These are phyloP conservation scores for Apodemus speciosus DNA, from an alignment of 2,113 vertebrate species.

Conservation along the genomic window DNA sequence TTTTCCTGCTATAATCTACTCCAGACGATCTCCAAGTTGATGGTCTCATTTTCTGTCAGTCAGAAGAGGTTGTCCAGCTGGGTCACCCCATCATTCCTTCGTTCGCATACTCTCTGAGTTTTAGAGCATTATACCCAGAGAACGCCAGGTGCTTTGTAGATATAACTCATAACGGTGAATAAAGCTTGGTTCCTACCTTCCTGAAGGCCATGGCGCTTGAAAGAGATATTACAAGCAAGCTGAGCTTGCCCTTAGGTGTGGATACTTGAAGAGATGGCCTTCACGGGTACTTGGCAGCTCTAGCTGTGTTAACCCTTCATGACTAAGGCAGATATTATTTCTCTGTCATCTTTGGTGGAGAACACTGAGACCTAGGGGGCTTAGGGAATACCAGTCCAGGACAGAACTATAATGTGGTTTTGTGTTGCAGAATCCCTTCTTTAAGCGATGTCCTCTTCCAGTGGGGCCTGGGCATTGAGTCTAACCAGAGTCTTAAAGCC, in stretches of 20 bases:
- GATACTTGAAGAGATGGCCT: background rate
- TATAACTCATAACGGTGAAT: background rate
- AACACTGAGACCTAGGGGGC: background rate
- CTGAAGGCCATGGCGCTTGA: background rate
- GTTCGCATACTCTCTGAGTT: background rate
- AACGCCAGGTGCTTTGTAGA: background rate
- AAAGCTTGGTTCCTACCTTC: background rate
- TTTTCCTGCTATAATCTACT: background rate
- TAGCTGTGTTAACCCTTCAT: background rate
- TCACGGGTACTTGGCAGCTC: background rate
- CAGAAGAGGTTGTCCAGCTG: background rate
- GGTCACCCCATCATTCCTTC: background rate
- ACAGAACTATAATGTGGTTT: background rate
- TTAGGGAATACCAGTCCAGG: background rate
- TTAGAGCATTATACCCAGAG: background rate
- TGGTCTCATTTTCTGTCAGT: background rate
- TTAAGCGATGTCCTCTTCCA: background rate
- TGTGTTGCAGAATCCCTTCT: background rate
- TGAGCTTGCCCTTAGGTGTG: background rate
- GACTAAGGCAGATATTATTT: background rate
- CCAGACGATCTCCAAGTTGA: background rate
- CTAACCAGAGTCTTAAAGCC: accelerated
- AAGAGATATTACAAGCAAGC: background rate
- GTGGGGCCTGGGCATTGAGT: background rate
- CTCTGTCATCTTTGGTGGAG: background rate